Conservation (phyloP, 2,113 vertebrate genomes). For the Synchiropus splendidus region DNA sequence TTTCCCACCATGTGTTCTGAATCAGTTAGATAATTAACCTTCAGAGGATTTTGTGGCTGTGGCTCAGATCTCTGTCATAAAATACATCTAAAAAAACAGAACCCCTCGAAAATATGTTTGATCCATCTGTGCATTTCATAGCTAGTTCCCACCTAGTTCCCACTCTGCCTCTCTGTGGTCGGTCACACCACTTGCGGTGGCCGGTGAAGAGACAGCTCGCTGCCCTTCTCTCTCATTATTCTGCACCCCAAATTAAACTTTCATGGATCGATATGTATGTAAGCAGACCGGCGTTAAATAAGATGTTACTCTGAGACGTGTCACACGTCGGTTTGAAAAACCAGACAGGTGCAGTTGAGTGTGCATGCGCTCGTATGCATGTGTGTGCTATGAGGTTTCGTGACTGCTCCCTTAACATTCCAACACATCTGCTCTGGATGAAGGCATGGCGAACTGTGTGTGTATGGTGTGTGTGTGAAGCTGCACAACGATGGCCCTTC, state of each 20-base stretch:
- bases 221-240: no score
- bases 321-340: no score
- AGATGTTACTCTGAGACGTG: no score
- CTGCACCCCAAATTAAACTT: no score
- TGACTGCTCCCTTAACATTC: constrained; percentile 54
- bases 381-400: constrained; percentile 42
- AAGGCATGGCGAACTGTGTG: constrained; percentile 26
- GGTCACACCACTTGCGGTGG: no score
- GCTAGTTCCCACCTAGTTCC: no score
- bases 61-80: constrained; percentile 51
- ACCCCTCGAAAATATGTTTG: constrained; percentile 37
- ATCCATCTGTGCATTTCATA: constrained; percentile 15
- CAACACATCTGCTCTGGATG: constrained; percentile 59
- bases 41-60: constrained; percentile 60
- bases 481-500: no score
- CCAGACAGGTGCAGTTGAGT: constrained; percentile 48
- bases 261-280: no score
- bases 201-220: no score
- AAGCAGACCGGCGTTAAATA: no score
- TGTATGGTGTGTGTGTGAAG: constrained; percentile 15
- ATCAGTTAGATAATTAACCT: constrained; percentile 73
- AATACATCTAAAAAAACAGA: constrained; percentile 37
- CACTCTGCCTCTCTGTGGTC: no score
- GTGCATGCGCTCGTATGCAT: constrained; percentile 9
- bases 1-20: constrained; percentile 57